Percentiles rank a stretch among this genome's conserved stretches.
Evolutionary conservation across 1,140 invertebrate species (phyloP).

Genomic region (Brachionus rubens): DNA sequence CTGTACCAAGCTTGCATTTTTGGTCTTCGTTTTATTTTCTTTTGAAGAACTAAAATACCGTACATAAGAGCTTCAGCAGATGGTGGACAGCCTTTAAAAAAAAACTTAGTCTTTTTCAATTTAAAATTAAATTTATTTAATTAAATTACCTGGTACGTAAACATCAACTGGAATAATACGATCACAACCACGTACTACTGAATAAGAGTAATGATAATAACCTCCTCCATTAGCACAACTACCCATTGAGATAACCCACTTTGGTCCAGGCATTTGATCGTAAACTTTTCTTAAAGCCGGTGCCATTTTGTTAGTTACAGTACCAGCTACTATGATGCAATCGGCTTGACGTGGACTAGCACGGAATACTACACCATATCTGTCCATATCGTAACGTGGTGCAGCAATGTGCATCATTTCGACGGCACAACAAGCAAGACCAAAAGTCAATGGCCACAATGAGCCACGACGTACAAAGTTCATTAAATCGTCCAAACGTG

Average conservation of each 20-base stretch:
- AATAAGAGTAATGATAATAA: conserved; percentile 98
- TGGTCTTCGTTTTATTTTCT: conserved; percentile 87
- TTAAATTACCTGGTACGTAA: conserved; percentile 78
- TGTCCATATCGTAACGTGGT: conserved; percentile 65
- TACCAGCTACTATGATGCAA: conserved; percentile 95
- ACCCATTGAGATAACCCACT: conserved; percentile 98
- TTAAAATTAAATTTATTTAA: not conserved
- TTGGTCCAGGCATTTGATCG: conserved; percentile 83
- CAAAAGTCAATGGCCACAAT: conserved; percentile 92
- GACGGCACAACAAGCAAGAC: conserved; percentile 92
- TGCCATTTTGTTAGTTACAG: conserved; percentile 98
- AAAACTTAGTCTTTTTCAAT: not conserved
- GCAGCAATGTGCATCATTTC: conserved; percentile 99
- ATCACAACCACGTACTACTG: conserved; percentile 93
- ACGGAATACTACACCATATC: conserved; percentile 87
- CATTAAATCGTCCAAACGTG: conserved; percentile 79
- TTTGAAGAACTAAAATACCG: conserved; percentile 87
- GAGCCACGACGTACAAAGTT: conserved; percentile 89
- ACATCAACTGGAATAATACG: conserved; percentile 97
- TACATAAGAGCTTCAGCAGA: conserved; percentile 94
- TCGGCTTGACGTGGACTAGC: conserved; percentile 87
- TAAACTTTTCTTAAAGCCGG: conserved; percentile 64
- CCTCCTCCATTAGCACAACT: conserved; percentile 98
- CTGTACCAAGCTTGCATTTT: conserved; percentile 83
- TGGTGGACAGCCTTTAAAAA: conserved; percentile 74